These are phyloP conservation scores for Xiphophorus maculatus DNA, from an alignment of 2,113 vertebrate species.

Conservation along the genomic window DNA sequence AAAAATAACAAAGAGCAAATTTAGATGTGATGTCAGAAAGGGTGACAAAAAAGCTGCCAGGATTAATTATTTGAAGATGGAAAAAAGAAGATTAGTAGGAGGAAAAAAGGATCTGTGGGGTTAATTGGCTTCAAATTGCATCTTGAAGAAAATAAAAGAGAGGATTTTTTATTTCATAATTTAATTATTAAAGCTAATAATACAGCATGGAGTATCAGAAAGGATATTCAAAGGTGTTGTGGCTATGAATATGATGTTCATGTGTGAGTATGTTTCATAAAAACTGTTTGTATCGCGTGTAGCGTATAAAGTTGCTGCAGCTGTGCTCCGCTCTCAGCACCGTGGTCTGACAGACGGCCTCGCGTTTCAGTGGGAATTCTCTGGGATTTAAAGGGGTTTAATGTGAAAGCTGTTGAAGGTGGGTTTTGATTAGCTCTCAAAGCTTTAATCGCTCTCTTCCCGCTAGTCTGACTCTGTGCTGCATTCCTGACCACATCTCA, in stretches of 20 bases:
- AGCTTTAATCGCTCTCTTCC: conserved; percentile 60
- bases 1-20: conserved; percentile 11
- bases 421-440: conserved; percentile 62
- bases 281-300: conserved; percentile 24
- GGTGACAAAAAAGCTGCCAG: conserved; percentile 31
- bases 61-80: conserved; percentile 38
- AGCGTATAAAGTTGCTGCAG: conserved; percentile 39
- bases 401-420: conserved; percentile 67
- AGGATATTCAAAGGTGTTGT: neutral
- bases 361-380: conserved; percentile 61
- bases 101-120: conserved; percentile 37
- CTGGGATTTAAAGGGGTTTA: conserved; percentile 62
- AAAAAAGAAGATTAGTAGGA: conserved; percentile 23
- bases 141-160: conserved; percentile 42
- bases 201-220: conserved; percentile 14
- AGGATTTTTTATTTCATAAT: conserved; percentile 23
- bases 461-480: conserved; percentile 29
- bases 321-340: conserved; percentile 33
- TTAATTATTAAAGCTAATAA: conserved; percentile 47
- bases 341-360: conserved; percentile 43
- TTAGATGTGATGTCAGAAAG: conserved; percentile 27
- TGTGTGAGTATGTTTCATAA: conserved; percentile 27
- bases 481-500: conserved; percentile 57
- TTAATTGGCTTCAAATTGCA: conserved; percentile 64
- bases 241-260: neutral